phyloP scores from a whole-genome alignment of 2,888 invertebrate species.

The Euzetes globulus region DNA sequence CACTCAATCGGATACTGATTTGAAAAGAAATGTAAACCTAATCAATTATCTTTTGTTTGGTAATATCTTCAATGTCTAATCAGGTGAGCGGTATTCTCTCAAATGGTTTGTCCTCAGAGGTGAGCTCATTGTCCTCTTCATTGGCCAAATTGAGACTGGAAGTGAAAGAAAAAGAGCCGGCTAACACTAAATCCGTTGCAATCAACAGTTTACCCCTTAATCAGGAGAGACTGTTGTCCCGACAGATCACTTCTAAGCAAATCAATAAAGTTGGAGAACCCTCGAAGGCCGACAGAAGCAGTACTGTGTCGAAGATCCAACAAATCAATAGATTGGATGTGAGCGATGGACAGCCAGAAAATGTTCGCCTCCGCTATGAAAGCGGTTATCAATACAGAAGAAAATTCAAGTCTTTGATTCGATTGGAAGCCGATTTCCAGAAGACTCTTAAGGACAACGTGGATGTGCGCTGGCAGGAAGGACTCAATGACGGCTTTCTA shows the following conservation, averaged over 20 bases:
- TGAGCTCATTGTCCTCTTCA: conserved; percentile 14
- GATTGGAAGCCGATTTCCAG: conserved; percentile 96
- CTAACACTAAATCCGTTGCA: conserved; percentile 75
- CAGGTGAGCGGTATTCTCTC: not conserved
- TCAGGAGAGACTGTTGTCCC: conserved; percentile 86
- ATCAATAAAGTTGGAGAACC: conserved; percentile 96
- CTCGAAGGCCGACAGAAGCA: conserved; percentile 92
- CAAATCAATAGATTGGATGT: conserved; percentile 97
- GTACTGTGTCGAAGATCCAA: conserved; percentile 93
- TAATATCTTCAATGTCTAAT: not conserved
- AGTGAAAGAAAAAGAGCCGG: conserved; percentile 85
- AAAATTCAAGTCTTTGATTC: conserved; percentile 92
- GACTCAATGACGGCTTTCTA: conserved; percentile 93
- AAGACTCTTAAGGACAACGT: conserved; percentile 94
- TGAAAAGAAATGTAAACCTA: conserved; percentile 45
- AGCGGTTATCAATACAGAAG: conserved; percentile 99
- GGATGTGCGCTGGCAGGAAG: conserved; percentile 97
- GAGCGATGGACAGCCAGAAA: conserved; percentile 95
- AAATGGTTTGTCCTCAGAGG: conserved; percentile 14
- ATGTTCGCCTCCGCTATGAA: conserved; percentile 76
- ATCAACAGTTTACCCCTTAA: conserved; percentile 96
- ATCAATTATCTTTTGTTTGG: not conserved
- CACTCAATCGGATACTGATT: conserved; percentile 48
- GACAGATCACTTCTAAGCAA: conserved; percentile 94
- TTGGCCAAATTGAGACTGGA: conserved; percentile 77